Evolutionary conservation across 1,140 invertebrate genomes (phyloP).

Genomic region (Batillaria attramentaria): DNA sequence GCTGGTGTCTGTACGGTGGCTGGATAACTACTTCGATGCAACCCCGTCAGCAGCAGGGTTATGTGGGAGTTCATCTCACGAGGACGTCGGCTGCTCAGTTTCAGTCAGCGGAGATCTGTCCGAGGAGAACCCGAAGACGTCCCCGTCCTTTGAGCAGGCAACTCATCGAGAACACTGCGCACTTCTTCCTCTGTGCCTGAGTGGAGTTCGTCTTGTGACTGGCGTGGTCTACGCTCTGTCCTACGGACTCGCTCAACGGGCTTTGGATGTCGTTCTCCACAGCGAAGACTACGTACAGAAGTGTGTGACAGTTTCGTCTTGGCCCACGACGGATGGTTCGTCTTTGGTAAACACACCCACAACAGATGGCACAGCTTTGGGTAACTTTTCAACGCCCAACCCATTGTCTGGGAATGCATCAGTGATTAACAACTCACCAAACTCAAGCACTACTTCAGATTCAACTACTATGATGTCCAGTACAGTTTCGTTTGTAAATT

Average conservation of each 20-base stretch:
- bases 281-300: neutral
- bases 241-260: neutral
- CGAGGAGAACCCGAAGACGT: neutral
- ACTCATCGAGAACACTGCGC: constrained; percentile 18
- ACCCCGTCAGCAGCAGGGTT: no score
- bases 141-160: neutral
- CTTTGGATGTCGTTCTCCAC: neutral
- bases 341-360: no score
- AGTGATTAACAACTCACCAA: no score
- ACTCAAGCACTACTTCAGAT: no score
- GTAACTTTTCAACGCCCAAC: no score
- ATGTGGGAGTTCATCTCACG: neutral
- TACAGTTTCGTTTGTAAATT: no score
- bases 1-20: constrained; percentile 34
- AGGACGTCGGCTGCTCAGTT: constrained; percentile 4
- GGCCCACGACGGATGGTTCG: constrained; percentile 5
- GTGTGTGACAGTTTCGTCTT: neutral
- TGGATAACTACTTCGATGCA: constrained; percentile 28
- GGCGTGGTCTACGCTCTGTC: constrained; percentile 33
- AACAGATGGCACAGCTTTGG: no score
- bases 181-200: constrained; percentile 26
- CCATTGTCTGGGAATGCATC: no score
- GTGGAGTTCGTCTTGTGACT: constrained; percentile 23
- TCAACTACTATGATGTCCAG: no score
- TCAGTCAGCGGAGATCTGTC: neutral